A percentile compares a stretch with the other conserved stretches of the same genome.
Evolutionary conservation across 2,888 invertebrate species (phyloP).

Genomic region (Teinopalpus imperialis): DNA sequence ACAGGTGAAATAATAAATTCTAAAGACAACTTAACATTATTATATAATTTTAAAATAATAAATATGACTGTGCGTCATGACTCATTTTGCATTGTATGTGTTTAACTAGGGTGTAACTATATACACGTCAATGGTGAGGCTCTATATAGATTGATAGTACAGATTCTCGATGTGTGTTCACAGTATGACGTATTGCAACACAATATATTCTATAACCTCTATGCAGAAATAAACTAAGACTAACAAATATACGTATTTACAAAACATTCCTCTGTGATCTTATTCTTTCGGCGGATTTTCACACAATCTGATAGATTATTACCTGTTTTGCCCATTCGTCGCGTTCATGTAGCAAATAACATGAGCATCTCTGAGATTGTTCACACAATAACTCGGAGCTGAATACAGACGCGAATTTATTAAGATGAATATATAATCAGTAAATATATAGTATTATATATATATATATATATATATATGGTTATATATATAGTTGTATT

Average conservation of each 20-base stretch:
- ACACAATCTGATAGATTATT: constrained; percentile 1
- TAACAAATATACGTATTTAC: neutral
- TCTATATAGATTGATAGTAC: too few relatives aligned
- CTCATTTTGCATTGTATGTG: neutral
- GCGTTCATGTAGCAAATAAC: neutral
- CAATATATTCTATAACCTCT: neutral
- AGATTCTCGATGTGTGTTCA: too few relatives aligned
- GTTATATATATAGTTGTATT: neutral
- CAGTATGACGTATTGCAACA: too few relatives aligned
- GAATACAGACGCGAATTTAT: neutral
- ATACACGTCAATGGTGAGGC: too few relatives aligned
- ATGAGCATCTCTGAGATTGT: neutral
- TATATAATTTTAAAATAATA: constrained; percentile 8
- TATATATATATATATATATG: too few relatives aligned
- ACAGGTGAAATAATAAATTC: constrained; percentile 8
- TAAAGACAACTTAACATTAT: neutral
- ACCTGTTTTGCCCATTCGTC: neutral
- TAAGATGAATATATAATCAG: neutral
- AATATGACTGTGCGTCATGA: neutral
- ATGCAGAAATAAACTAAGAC: neutral
- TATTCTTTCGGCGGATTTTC: neutral
- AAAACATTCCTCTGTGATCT: neutral
- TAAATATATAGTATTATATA: too few relatives aligned
- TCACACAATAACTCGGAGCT: neutral
- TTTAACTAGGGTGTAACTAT: too few relatives aligned